Percentiles rank a stretch among this genome's conserved stretches.
These are phyloP conservation scores for Anaspis maculata DNA, from an alignment of 2,888 invertebrate genomes.

Conservation along the genomic window DNA sequence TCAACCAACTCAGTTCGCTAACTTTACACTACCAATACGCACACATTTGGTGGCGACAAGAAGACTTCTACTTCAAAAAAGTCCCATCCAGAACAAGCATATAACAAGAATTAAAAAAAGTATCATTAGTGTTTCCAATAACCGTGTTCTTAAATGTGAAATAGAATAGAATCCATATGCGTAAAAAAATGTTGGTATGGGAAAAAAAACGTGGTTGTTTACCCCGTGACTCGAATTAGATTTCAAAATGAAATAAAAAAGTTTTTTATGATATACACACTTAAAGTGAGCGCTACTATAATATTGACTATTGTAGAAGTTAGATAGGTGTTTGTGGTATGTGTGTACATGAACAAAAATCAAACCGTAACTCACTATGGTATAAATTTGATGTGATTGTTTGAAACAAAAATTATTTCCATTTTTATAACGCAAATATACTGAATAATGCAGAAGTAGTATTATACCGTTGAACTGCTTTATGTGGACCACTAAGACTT, in stretches of 20 bases:
- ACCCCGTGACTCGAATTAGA: too few species aligned
- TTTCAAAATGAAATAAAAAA: constrained; percentile 11
- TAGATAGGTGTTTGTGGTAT: constrained; percentile 21
- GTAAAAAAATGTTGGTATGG: not conserved
- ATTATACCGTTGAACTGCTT: constrained; percentile 32
- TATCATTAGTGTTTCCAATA: constrained; percentile 12
- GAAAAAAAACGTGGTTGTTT: not conserved
- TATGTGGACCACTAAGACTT: constrained; percentile 34
- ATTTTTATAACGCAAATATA: constrained; percentile 8
- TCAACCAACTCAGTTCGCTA: too few species aligned
- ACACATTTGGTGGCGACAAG: too few species aligned
- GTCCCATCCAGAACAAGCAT: constrained; percentile 9
- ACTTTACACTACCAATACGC: not conserved
- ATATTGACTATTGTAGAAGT: constrained; percentile 16
- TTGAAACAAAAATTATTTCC: constrained; percentile 2
- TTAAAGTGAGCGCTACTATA: constrained; percentile 21
- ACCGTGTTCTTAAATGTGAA: constrained; percentile 9
- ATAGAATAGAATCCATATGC: constrained; percentile 12
- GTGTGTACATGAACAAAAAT: constrained; percentile 18
- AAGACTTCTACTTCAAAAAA: too few species aligned
- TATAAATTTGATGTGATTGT: constrained; percentile 14
- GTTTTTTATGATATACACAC: constrained; percentile 15
- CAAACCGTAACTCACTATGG: constrained; percentile 17
- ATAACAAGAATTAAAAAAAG: constrained; percentile 2
- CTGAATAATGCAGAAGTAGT: constrained; percentile 4